Evolutionary conservation across 2,113 vertebrate species (phyloP), one percentile per base, ranked within the genome.

Genomic region (Percina caprodes): DNA sequence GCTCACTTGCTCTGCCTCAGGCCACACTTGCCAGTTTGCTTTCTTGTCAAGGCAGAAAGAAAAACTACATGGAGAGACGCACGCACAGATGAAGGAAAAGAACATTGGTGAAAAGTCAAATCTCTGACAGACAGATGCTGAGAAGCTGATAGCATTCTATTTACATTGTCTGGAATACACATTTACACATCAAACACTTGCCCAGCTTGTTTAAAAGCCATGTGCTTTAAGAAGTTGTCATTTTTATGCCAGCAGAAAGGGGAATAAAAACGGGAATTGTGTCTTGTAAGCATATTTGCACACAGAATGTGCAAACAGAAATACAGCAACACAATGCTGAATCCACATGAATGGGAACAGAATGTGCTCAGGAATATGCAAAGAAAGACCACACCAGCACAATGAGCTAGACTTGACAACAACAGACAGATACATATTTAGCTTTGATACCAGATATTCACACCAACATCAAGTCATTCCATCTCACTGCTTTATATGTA

Each of bases 161-260:
- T 86, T 85, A 80, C 79, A 87, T 81, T 11, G 88, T 82, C 79
- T 90, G 76, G 80, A 91, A 93, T 85, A 66, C 75, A 82, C 54
- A 92, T 94, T 93, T 93, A 87, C 92, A 92, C 92, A 93, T 93
- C 91, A 94, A 93, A 92, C 79, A 68, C 45, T 66, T 35, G 14
- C 63, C 65, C 7, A 42, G 63, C 89, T 91, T 86, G 84, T 89
- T 89, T 85, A 83, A 90, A 83, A 87, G 51, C 26, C 46, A 26
- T 48, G 21, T 33, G 70, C 67, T 91, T 74, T 75, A 74, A 59
- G 74, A 46, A 86, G 51, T 79, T 73, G 72, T 56, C 49, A 42
- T 83, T 58, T 58, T 74, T 66, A 74, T 73, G 65, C 67, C 69
- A 69, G 42, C 16, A 74, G 58, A 83, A 74, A 77, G 42, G 42